Percentiles rank a stretch among this genome's conserved stretches.
These are phyloP conservation scores for Aselliscus stoliczkanus DNA, from an alignment of 2,797 vertebrate genomes.

Conservation along the genomic window DNA sequence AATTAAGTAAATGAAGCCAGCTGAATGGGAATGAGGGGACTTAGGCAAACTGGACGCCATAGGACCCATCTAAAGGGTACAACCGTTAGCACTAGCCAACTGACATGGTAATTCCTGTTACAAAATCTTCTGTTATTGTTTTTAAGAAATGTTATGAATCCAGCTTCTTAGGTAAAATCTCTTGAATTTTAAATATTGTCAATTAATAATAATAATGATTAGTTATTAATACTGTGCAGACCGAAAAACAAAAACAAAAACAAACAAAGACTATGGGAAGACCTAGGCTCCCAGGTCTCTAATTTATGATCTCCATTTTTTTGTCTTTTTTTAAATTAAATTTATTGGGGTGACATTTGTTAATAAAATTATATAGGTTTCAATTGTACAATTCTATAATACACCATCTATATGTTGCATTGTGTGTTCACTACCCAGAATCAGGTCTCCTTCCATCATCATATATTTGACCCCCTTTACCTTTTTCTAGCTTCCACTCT, in stretches of 20 bases:
- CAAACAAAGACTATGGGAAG: neutral
- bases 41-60: neutral
- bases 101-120: neutral
- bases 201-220: neutral
- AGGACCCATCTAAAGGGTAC: neutral
- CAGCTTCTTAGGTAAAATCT: neutral
- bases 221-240: neutral
- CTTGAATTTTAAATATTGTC: slow-evolving; percentile 7
- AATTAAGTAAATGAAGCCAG: neutral
- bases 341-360: too few species aligned
- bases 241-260: neutral
- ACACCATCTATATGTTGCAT: too few species aligned
- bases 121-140: neutral
- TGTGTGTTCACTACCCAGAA: too few species aligned
- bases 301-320: neutral
- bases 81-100: neutral
- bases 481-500: too few species aligned
- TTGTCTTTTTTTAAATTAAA: too few species aligned
- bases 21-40: neutral
- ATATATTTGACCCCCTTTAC: too few species aligned
- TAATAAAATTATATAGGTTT: too few species aligned
- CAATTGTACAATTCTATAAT: too few species aligned
- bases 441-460: too few species aligned
- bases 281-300: neutral
- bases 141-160: neutral